Evolutionary conservation across 2,888 invertebrate species (phyloP).

Genomic region (Phengaris arion): DNA sequence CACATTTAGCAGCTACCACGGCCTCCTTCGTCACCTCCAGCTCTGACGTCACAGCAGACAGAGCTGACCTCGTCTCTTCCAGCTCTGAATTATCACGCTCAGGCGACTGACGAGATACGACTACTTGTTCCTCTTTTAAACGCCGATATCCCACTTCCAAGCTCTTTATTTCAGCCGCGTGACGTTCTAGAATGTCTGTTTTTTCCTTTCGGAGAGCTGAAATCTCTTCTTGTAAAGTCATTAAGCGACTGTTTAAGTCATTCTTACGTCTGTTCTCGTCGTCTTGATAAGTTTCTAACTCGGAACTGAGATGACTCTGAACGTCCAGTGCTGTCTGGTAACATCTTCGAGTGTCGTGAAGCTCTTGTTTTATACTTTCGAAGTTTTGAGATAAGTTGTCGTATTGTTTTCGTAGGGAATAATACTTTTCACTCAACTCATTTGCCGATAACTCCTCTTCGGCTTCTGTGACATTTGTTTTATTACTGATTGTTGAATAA

Average conservation of each 20-base stretch:
- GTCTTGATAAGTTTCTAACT: slow-evolving; percentile 64
- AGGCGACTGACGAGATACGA: slow-evolving; percentile 52
- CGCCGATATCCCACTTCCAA: slow-evolving; percentile 55
- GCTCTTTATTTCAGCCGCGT: slow-evolving; percentile 57
- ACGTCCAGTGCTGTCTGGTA: slow-evolving; percentile 70
- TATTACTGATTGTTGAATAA: slow-evolving; percentile 71
- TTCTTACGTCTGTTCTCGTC: slow-evolving; percentile 56
- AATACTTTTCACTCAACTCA: slow-evolving; percentile 65
- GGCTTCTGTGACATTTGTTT: slow-evolving; percentile 59
- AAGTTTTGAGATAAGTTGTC: slow-evolving; percentile 59
- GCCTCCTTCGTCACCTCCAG: slow-evolving; percentile 53
- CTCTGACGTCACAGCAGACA: slow-evolving; percentile 54
- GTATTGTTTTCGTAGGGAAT: slow-evolving; percentile 65
- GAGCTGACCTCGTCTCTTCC: slow-evolving; percentile 57
- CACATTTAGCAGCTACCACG: slow-evolving; percentile 56
- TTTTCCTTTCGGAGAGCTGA: slow-evolving; percentile 58
- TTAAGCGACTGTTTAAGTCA: slow-evolving; percentile 56
- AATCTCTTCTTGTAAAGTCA: slow-evolving; percentile 65
- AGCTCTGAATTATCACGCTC: slow-evolving; percentile 61
- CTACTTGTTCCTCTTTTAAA: slow-evolving; percentile 61
- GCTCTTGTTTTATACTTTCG: slow-evolving; percentile 67
- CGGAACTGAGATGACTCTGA: slow-evolving; percentile 65
- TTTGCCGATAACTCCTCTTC: slow-evolving; percentile 62
- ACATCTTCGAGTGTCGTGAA: slow-evolving; percentile 65
- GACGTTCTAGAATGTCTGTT: slow-evolving; percentile 55